Evolutionary conservation across 2,113 vertebrate genomes (phyloP), one percentile per base, ranked within the genome.

Genomic region (Callithrix jacchus): DNA sequence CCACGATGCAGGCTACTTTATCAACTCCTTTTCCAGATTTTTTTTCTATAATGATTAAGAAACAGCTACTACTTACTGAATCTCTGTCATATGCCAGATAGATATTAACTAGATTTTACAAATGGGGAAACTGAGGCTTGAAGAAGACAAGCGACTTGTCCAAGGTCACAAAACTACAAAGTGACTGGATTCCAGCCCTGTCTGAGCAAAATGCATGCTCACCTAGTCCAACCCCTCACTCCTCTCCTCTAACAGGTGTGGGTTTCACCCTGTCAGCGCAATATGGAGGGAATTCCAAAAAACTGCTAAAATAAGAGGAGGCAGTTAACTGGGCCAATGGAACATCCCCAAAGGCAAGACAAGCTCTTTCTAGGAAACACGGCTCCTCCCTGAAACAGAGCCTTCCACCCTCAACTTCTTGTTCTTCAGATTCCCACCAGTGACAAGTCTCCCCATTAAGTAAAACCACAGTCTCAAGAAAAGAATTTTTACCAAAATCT

Each of bases 291-390:
- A n/a, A 80, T 74, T 74, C 40, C 66, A 40, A 37, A 47, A 71
- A 80, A 35, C 7, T 66, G 9, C 49, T 73, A 2, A 25, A 73
- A 52, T 18, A 23, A 80, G 9, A 96, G 27, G 79, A 61, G 6
- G 3, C 58, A 73, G 49, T 68, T 35, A 88, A 89, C 27, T 42
- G 25, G 27, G 71, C 80, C 64, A 84, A 87, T 95, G 58, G 77
- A 35, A 35, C 17, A 18, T 52, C 45, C 40, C 40, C 79, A 86
- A 27, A 61, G 7, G 37, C n/a, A 25, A 14, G 54, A 54, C 58
- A 61, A 81, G 66, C 74, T 87, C 87, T 82, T 85, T 74, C 90
- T 42, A 68, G 73, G 66, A 93, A 89, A 91, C n/a, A 54, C 47
- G 27, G 16, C 73, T 86, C 79, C 45, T 80, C 30, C 77, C 86